Evolutionary conservation across 2,888 invertebrate genomes (phyloP).

Genomic region (Melieria omissa): DNA sequence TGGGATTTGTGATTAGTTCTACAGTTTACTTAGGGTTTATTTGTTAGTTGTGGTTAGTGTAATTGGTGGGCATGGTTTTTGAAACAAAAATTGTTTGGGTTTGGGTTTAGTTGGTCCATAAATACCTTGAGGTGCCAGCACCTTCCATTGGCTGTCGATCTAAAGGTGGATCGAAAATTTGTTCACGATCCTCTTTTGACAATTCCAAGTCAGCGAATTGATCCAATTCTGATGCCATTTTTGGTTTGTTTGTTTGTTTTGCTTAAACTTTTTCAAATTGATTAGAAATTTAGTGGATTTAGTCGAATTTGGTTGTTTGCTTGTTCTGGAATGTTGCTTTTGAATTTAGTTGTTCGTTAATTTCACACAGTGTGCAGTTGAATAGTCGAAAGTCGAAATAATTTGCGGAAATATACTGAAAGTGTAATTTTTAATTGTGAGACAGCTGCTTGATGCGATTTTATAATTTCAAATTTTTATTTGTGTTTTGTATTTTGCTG

Average conservation of each 20-base stretch:
- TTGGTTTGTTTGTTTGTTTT: constrained; percentile 38
- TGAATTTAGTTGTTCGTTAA: constrained; percentile 8
- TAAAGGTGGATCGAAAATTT: constrained; percentile 75
- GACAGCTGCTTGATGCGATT: not conserved
- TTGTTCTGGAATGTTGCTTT: constrained; percentile 14
- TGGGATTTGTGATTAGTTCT: constrained; percentile 7
- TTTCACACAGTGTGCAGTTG: not conserved
- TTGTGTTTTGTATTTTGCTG: constrained; percentile 20
- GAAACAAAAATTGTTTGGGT: not conserved
- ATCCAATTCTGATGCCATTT: constrained; percentile 68
- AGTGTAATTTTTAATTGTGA: not conserved
- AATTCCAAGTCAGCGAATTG: constrained; percentile 78
- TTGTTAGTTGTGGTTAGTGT: not conserved
- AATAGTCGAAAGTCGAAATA: not conserved
- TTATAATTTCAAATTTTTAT: constrained; percentile 18
- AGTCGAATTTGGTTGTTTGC: constrained; percentile 6
- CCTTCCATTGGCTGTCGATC: constrained; percentile 67
- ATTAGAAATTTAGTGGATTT: constrained; percentile 18
- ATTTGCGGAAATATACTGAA: not conserved
- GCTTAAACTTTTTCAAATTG: constrained; percentile 10
- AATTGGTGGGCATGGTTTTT: not conserved
- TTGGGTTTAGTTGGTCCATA: constrained; percentile 29
- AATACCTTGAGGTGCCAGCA: constrained; percentile 67
- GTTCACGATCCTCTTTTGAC: constrained; percentile 79
- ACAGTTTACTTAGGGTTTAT: not conserved